phyloP scores from a whole-genome alignment of 2,888 invertebrate genomes.

The Pachydiplax longipennis region DNA sequence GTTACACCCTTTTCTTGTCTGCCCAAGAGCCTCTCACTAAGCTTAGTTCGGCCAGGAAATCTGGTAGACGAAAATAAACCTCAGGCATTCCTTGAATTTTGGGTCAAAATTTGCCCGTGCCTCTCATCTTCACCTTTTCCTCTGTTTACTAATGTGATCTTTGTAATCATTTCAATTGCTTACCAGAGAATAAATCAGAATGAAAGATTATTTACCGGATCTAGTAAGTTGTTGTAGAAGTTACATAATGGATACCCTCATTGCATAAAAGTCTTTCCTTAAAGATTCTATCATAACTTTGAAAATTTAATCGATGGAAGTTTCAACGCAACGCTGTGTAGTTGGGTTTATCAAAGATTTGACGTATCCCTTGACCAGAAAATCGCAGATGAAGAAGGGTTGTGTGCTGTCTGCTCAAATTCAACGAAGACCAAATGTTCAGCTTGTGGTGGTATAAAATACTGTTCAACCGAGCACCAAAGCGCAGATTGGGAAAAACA shows the following conservation, averaged over 20 bases:
- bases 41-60: background rate
- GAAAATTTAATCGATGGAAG: too few relatives aligned
- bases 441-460: constrained; percentile 47
- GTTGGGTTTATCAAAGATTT: too few relatives aligned
- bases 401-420: background rate
- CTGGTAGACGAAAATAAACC: background rate
- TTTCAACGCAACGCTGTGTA: too few relatives aligned
- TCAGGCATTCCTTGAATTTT: background rate
- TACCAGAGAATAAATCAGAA: too few relatives aligned
- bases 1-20: background rate
- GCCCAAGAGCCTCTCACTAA: background rate
- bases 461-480: constrained; percentile 51
- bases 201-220: background rate
- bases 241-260: too few relatives aligned
- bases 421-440: constrained; percentile 38
- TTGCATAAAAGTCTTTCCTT: too few relatives aligned
- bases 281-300: too few relatives aligned
- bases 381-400: background rate
- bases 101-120: background rate
- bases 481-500: constrained; percentile 49
- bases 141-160: too few relatives aligned
- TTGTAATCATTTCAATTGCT: too few relatives aligned
- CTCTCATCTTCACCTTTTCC: too few relatives aligned
- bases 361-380: background rate
- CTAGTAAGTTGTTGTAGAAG: background rate